Evolutionary conservation across 2,113 vertebrate genomes (phyloP), one percentile per base, ranked within the genome.

Genomic region (Laticauda colubrina): DNA sequence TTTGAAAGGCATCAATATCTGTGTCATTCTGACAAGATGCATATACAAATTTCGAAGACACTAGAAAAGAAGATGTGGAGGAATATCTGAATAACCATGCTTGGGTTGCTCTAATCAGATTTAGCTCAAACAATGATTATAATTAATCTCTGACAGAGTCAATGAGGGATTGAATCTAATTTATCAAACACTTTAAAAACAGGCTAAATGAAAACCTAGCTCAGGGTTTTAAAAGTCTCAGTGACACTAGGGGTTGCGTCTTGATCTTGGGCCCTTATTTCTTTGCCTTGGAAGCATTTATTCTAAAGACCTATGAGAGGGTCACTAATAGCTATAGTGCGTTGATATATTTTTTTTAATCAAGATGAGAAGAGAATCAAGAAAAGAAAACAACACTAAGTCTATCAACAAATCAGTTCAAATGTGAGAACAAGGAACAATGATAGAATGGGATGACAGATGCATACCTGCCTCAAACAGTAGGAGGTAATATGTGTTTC

Each of bases 201-300:
- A 5, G 0, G 23, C 39, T 89, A 89, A 59, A 23, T 61, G 34
- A 45, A 55, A 93, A 43, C 75, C n/a, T 8, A 92, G 39, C 59
- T 89, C 26, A 43, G 69, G 94, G 94, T 97, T 94, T 88, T 85
- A 92, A 96, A 97, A 90, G 92, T 94, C 96, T 94, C 9, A 97
- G 96, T 98, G 97, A 98, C 98, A 98, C 97, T 96, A 39, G 34
- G 3, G 75, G 2, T 97, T 98, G 98, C 98, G 97, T 98, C 98
- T 98, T 98, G 97, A 95, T 97, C 97, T 97, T 96, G 93, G 90
- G 88, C 93, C 94, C 96, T 96, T 4, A 9, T 43, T 0, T 0
- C 34, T 43, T 90, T 96, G 94, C 94, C 96, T 95, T 96, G 91
- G 94, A 95, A 81, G 69, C 69, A 20, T 81, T 81, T 81, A 81